Base-by-base conservation (phyloP, 2,113 vertebrate genomes). In the Pseudopipra pipra region DNA sequence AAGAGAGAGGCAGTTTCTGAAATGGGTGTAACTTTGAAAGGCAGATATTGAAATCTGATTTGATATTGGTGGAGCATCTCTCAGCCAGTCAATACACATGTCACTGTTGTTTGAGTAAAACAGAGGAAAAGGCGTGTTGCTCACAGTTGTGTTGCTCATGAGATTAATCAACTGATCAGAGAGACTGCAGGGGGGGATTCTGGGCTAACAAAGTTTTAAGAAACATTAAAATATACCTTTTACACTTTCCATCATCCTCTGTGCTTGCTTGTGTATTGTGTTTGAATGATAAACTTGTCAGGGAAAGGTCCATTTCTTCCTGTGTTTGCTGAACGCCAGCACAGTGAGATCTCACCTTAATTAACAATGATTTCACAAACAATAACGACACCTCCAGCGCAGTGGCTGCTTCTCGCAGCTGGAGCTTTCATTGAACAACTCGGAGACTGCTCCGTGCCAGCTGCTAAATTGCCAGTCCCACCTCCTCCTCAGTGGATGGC, bases 321-420 rank as follows among this genome's bases (percentile, higher is more conserved):
- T 22, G 39, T 4, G 12, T 13, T 80, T 41, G n/a, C 79, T 49
- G 65, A 80, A 12, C 31, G 20, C 23, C 39, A 43, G 56, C 85
- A 56, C 88, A 61, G 88, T 39, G 88, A 86, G 90, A 54, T 72
- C 76, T 72, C 88, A 68, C 85, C 88, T 86, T 93, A 94, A 93
- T 83, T 95, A 93, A 65, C 85, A 72, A 30, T 0, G 15, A 78
- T 95, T 92, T 77, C 71, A 72, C 81, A 95, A 81, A 30, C 80
- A 56, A 28, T 72, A 11, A 39, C 1, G 44, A 23, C 30, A 46
- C 90, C 86, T 92, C 90, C 72, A 27, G 95, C 0, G 2, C 66
- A 0, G 68, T 6, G 93, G 43, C 91, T 82, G 89, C 58, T 79
- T 22, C 88, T 93, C 44, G 1, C 93, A 93, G 73, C 88, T 86